Evolutionary conservation across 2,888 invertebrate genomes (phyloP).

Genomic region (Perdita meconis): DNA sequence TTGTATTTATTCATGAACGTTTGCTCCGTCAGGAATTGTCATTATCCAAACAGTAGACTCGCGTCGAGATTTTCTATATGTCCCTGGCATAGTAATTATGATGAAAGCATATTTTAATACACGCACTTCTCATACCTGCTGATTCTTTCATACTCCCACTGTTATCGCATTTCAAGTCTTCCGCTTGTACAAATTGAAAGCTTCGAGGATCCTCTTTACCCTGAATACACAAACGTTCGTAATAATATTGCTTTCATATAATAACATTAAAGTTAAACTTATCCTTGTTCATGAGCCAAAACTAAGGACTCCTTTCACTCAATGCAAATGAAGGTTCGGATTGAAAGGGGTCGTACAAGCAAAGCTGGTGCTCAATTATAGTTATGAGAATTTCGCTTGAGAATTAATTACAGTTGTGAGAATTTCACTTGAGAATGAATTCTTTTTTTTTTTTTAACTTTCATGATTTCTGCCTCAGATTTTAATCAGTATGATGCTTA

Average conservation of each 20-base stretch:
- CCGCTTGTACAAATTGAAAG: conserved; percentile 14
- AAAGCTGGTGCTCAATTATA: conserved; percentile 59
- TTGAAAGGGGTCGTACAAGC: conserved; percentile 61
- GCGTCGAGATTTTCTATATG: conserved; percentile 18
- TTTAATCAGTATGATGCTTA: no score
- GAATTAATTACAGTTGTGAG: conserved; percentile 60
- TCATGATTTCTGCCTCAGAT: no score
- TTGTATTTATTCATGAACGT: not conserved
- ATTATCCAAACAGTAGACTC: not conserved
- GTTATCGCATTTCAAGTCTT: conserved; percentile 50
- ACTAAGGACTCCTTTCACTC: conserved; percentile 65
- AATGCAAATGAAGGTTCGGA: conserved; percentile 64
- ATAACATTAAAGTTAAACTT: conserved; percentile 66
- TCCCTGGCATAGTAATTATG: conserved; percentile 27
- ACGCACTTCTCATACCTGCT: no score
- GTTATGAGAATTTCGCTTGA: conserved; percentile 65
- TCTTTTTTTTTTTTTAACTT: no score
- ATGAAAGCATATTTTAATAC: conserved; percentile 31
- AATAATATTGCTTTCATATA: conserved; percentile 61
- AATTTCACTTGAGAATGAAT: no score
- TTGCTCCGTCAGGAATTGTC: not conserved
- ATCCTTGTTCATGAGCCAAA: conserved; percentile 55
- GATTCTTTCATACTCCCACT: conserved; percentile 12
- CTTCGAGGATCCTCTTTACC: conserved; percentile 33
- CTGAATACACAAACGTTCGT: conserved; percentile 22